Percentiles rank a stretch among this genome's conserved stretches.
These are phyloP conservation scores for silkworm (Bombyx mori) DNA, from an alignment of 1,140 invertebrate species.

Conservation along the genomic window ASM3026992v2 NC_085121.1:12987001-12987500, in stretches of 20 bases:
- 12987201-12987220: conserved; percentile 35
- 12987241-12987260: conserved; percentile 25
- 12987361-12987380: background rate
- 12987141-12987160: conserved; percentile 4
- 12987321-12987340: background rate
- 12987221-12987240: conserved; percentile 26
- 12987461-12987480: too few species aligned
- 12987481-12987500: too few species aligned
- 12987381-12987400: too few species aligned
- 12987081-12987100: too few species aligned
- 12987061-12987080: too few species aligned
- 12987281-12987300: conserved; percentile 14
- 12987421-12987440: too few species aligned
- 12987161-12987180: conserved; percentile 8
- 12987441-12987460: too few species aligned
- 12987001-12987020: too few species aligned
- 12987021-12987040: too few species aligned
- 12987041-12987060: too few species aligned
- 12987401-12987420: too few species aligned
- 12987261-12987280: conserved; percentile 12
- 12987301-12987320: conserved; percentile 14
- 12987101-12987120: too few species aligned
- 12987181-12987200: conserved; percentile 26
- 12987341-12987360: conserved; percentile 1
- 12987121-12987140: background rate